phyloP scores from a whole-genome alignment of 2,888 invertebrate species.

The Tiphia femorata region DNA sequence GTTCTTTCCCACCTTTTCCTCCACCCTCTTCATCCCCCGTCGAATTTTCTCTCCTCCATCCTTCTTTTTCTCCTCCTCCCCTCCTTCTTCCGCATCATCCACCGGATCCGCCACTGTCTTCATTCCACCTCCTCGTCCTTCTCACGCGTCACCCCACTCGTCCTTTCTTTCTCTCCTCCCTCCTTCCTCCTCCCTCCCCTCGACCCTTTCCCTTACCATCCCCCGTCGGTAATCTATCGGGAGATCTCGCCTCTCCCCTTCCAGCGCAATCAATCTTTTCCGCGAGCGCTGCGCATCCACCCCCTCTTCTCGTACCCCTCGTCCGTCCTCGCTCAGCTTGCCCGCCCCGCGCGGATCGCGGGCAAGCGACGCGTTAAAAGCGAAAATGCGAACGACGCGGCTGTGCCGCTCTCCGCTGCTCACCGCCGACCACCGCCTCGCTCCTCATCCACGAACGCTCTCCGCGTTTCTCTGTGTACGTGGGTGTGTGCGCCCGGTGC shows the following conservation, averaged over 20 bases:
- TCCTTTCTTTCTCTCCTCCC: neutral
- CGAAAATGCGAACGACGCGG: constrained; percentile 23
- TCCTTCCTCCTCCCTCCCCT: neutral
- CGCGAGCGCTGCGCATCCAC: neutral
- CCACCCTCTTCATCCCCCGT: neutral
- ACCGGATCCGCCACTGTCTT: constrained; percentile 3
- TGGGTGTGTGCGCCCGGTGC: too few relatives aligned
- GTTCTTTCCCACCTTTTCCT: neutral
- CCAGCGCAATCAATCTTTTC: constrained; percentile 13
- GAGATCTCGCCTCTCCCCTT: constrained; percentile 7
- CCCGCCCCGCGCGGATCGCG: constrained; percentile 5
- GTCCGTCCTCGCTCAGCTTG: neutral
- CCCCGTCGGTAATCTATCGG: too few relatives aligned
- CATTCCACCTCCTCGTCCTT: constrained; percentile 4
- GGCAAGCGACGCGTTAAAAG: constrained; percentile 19
- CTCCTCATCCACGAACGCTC: too few relatives aligned
- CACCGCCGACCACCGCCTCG: too few relatives aligned
- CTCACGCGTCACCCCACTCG: neutral
- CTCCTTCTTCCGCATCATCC: neutral
- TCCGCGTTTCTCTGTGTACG: too few relatives aligned
- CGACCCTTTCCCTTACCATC: neutral
- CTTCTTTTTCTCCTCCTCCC: neutral
- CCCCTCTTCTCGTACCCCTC: constrained; percentile 6
- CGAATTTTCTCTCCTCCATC: constrained; percentile 4
- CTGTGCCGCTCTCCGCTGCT: too few relatives aligned